Evolutionary conservation across 2,888 invertebrate genomes (phyloP).

Genomic region (Schrankia costaestrigalis): DNA sequence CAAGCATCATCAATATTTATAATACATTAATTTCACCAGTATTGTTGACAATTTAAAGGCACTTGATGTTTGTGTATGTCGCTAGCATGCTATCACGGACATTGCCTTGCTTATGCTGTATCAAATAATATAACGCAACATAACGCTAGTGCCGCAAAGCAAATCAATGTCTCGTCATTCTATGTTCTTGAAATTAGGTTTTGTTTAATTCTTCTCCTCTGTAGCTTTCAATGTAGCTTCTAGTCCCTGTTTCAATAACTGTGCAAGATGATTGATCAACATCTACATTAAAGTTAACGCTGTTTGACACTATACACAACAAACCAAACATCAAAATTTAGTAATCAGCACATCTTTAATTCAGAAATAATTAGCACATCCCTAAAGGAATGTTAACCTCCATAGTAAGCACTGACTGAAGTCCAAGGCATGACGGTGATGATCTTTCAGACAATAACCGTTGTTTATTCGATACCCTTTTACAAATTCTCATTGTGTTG

Average conservation of each 20-base stretch:
- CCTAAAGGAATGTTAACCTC: slow-evolving; percentile 72
- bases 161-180: slow-evolving; percentile 24
- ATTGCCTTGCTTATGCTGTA: slow-evolving; percentile 35
- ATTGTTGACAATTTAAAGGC: slow-evolving; percentile 56
- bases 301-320: slow-evolving; percentile 23
- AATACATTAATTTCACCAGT: slow-evolving; percentile 13
- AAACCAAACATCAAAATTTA: slow-evolving; percentile 21
- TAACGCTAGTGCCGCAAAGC: slow-evolving; percentile 4
- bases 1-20: slow-evolving; percentile 1
- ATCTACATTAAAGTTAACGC: slow-evolving; percentile 26
- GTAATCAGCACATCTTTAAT: slow-evolving; percentile 47
- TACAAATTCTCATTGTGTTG: slow-evolving; percentile 47
- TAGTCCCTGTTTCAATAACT: slow-evolving; percentile 23
- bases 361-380: slow-evolving; percentile 39
- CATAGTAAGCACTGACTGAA: slow-evolving; percentile 58
- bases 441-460: slow-evolving; percentile 37
- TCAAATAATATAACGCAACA: background rate
- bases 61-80: slow-evolving; percentile 50
- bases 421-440: slow-evolving; percentile 55
- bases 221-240: slow-evolving; percentile 30
- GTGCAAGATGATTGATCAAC: slow-evolving; percentile 28
- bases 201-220: slow-evolving; percentile 10
- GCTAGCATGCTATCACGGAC: slow-evolving; percentile 62
- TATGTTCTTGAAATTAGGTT: slow-evolving; percentile 22
- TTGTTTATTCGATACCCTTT: slow-evolving; percentile 27